Evolutionary conservation across 2,113 vertebrate genomes (phyloP).

Genomic region (Gobiocypris rarus): DNA sequence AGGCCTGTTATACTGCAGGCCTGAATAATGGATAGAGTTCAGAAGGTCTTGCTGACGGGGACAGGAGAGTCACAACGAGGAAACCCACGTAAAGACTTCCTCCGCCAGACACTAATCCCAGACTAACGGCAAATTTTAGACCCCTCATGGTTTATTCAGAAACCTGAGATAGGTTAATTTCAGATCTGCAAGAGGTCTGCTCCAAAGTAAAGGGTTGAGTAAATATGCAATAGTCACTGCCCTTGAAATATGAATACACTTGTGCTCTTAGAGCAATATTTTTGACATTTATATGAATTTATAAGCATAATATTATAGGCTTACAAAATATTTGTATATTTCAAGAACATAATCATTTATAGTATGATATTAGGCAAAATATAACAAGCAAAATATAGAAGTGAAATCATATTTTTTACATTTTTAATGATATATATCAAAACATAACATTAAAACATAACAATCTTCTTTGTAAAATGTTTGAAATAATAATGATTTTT

Average conservation of each 20-base stretch:
- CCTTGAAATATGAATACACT: conserved; percentile 33
- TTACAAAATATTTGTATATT: not conserved
- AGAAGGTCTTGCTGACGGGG: conserved; percentile 47
- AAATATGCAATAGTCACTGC: conserved; percentile 47
- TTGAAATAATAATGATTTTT: too few relatives aligned
- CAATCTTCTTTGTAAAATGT: too few relatives aligned
- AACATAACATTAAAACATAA: too few relatives aligned
- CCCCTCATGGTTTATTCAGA: conserved; percentile 57
- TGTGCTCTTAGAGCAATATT: not conserved
- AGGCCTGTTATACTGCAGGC: conserved; percentile 12
- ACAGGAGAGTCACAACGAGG: conserved; percentile 15
- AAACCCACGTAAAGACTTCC: conserved; percentile 10
- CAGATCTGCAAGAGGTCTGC: conserved; percentile 16
- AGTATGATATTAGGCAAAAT: too few relatives aligned
- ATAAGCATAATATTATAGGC: not conserved
- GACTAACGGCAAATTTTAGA: conserved; percentile 34
- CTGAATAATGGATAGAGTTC: conserved; percentile 54
- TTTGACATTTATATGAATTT: not conserved
- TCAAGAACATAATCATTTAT: too few relatives aligned
- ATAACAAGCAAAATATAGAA: too few relatives aligned
- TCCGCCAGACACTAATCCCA: conserved; percentile 31
- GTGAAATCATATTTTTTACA: too few relatives aligned
- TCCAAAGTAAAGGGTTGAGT: conserved; percentile 31
- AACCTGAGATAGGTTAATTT: conserved; percentile 48
- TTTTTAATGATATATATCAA: too few relatives aligned